Evolutionary conservation across 2,113 vertebrate species (phyloP).

Genomic region (Pitta sordida): DNA sequence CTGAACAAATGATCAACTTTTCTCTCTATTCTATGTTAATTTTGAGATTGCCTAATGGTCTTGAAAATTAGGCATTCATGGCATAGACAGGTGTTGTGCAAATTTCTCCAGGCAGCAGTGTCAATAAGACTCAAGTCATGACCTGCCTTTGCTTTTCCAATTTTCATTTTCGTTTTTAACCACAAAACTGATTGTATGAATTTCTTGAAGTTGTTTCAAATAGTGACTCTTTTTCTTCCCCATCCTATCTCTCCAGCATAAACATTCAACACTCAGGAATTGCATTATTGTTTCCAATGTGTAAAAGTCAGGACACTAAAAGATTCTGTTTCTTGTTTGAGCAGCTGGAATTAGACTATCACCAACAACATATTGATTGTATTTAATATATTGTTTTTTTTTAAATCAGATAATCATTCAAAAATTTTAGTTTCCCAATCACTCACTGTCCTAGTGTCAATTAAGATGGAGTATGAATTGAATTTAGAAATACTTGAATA

Average conservation of each 20-base stretch:
- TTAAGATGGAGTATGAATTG: too few relatives aligned
- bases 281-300: neutral
- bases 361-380: neutral
- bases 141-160: neutral
- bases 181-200: neutral
- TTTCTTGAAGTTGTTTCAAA: neutral
- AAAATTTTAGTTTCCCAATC: constrained; percentile 27
- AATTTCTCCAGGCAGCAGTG: neutral
- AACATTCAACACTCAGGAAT: neutral
- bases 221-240: neutral
- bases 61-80: neutral
- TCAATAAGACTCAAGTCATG: neutral
- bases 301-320: neutral
- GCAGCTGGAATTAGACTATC: neutral
- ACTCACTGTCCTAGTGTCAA: too few relatives aligned
- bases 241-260: neutral
- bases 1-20: neutral
- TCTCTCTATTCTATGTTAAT: neutral
- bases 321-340: neutral
- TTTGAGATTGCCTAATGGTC: neutral
- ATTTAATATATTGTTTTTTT: neutral
- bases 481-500: too few relatives aligned
- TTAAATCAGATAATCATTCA: constrained; percentile 16
- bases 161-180: neutral
- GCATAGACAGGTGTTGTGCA: neutral